phyloP scores from a whole-genome alignment of 2,113 vertebrate genomes.

The Syrmaticus mikado region DNA sequence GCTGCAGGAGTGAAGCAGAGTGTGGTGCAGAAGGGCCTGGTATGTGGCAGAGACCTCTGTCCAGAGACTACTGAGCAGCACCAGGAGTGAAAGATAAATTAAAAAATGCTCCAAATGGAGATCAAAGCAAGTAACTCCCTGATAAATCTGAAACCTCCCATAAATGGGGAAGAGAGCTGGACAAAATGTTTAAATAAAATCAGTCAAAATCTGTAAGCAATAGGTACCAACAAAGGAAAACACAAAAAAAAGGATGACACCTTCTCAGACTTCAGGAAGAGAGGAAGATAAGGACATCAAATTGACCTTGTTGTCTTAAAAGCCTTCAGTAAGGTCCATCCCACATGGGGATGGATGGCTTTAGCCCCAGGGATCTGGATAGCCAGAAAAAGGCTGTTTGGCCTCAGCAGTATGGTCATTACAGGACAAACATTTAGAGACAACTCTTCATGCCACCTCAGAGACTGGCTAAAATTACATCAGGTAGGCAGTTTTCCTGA shows the following conservation, averaged over 20 bases:
- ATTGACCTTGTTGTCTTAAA: background rate
- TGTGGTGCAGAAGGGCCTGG: background rate
- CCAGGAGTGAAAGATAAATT: background rate
- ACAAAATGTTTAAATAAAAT: background rate
- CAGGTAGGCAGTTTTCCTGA: background rate
- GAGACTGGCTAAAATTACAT: background rate
- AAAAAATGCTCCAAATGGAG: background rate
- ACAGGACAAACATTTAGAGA: background rate
- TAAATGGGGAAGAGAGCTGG: background rate
- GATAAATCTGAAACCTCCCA: background rate
- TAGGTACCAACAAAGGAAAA: background rate
- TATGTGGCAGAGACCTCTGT: background rate
- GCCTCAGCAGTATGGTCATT: background rate
- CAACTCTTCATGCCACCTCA: background rate
- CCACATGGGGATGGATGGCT: background rate
- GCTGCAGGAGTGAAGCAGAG: background rate
- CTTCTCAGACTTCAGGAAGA: background rate
- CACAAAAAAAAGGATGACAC: background rate
- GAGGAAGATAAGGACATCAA: background rate
- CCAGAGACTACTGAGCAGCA: accelerated
- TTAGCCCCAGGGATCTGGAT: background rate
- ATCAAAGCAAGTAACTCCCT: background rate
- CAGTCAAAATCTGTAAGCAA: background rate
- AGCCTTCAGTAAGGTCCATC: background rate
- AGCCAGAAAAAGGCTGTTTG: background rate